Evolutionary conservation across 2,888 invertebrate species (phyloP), one percentile per base, ranked within the genome.

Genomic region (Camptogramma bilineatum): DNA sequence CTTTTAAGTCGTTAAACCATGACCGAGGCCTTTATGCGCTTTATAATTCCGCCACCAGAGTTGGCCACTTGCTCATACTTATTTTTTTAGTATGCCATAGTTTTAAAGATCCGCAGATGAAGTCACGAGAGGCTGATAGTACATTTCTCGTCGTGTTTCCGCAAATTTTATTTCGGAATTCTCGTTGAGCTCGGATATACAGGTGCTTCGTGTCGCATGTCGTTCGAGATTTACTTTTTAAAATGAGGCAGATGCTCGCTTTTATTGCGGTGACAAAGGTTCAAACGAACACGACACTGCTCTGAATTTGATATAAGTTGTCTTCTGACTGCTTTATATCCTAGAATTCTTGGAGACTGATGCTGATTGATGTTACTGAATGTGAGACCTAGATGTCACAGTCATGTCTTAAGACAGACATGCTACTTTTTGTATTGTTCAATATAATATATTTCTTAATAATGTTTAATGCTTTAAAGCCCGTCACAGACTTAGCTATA

Each of bases 101-200:
- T 39, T 39, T 13, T 2, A 39, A n/a, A n/a, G n/a, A n/a, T n/a
- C n/a, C 10, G 13, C 39, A 39, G 3, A 13, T 39, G 39, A 9
- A 39, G 10, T 1, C 39, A 1, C 10, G 10, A 3, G 10, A 7
- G 3, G 10, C 1, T 9, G 1, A 0, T 13, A 39, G 39, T 39
- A 39, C 10, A 10, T 61, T 58, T 52, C 21, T 68, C 54, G 54
- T 54, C 70, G 69, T 60, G 56, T 60, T 69, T 57, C 52, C 60
- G 61, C 63, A 68, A 64, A 73, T 72, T 73, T 73, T 71, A 67
- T 68, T 74, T 70, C 54, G 53, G 62, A 70, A 71, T 69, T 67
- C 48, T 56, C 46, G 62, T 64, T 65, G 67, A 61, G 50, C 19
- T 62, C 47, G 55, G 44, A 58, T 58, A 31, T 54, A 63, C 42